A percentile compares a stretch with the other conserved stretches of the same genome.
These are phyloP conservation scores for Dendropsophus ebraccatus DNA, from an alignment of 2,113 vertebrate species.

Conservation along the genomic window DNA sequence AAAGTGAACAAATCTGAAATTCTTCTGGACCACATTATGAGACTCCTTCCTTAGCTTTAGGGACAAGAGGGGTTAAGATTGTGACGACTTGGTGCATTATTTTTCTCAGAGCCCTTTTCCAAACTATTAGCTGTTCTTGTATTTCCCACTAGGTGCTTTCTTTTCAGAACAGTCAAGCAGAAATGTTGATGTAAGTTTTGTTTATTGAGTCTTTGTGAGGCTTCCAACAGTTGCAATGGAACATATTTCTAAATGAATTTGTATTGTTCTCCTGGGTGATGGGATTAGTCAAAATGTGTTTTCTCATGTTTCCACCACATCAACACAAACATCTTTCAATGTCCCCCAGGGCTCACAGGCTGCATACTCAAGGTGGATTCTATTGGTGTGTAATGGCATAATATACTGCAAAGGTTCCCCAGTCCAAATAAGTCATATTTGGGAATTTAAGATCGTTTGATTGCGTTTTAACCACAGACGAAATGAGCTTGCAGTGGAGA, in stretches of 20 bases:
- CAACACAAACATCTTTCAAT: slow-evolving; percentile 70
- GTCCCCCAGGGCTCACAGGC: slow-evolving; percentile 68
- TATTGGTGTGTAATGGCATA: slow-evolving; percentile 43
- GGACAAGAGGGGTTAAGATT: slow-evolving; percentile 18
- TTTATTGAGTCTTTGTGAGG: slow-evolving; percentile 67
- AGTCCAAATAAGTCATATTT: slow-evolving; percentile 53
- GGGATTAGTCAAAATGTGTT: slow-evolving; percentile 72
- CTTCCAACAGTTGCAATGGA: slow-evolving; percentile 72
- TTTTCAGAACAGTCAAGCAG: slow-evolving; percentile 68
- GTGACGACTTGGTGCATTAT: slow-evolving; percentile 57
- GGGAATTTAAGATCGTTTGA: slow-evolving; percentile 10
- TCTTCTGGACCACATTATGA: too few relatives aligned
- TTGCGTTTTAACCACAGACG: slow-evolving; percentile 24
- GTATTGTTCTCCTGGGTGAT: slow-evolving; percentile 68
- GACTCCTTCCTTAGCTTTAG: not conserved
- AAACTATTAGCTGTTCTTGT: slow-evolving; percentile 67
- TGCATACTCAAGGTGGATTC: slow-evolving; percentile 63
- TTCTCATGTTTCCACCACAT: slow-evolving; percentile 72
- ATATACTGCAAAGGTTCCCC: slow-evolving; percentile 37
- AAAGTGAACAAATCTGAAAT: too few relatives aligned
- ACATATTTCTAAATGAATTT: slow-evolving; percentile 71
- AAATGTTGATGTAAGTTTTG: slow-evolving; percentile 72
- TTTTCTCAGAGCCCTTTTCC: slow-evolving; percentile 67
- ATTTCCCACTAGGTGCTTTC: slow-evolving; percentile 69
- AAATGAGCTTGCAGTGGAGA: slow-evolving; percentile 12